A percentile compares a stretch with the other conserved stretches of the same genome.
Conservation (phyloP, 2,888 invertebrate genomes). For the Amphipoea oculea region DNA sequence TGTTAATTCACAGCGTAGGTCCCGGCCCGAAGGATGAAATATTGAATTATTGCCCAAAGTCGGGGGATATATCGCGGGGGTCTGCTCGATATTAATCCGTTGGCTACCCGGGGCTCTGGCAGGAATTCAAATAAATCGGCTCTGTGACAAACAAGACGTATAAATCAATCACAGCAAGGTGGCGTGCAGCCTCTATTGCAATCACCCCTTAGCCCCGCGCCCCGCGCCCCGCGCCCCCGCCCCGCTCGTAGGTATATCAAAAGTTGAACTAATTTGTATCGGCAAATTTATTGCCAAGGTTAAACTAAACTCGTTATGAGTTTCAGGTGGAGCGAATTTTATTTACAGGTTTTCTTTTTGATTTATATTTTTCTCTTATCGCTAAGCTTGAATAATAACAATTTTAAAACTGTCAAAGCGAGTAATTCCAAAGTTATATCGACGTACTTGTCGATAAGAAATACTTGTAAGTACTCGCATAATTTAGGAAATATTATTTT, state of each 20-base stretch:
- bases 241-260: slow-evolving; percentile 74
- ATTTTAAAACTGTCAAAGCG: slow-evolving; percentile 59
- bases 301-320: slow-evolving; percentile 88
- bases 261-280: slow-evolving; percentile 87
- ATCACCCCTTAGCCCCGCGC: slow-evolving; percentile 72
- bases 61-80: slow-evolving; percentile 87
- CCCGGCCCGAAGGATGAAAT: slow-evolving; percentile 88
- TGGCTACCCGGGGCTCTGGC: slow-evolving; percentile 86
- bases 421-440: slow-evolving; percentile 53
- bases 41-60: slow-evolving; percentile 90
- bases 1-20: slow-evolving; percentile 89
- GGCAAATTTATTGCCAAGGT: slow-evolving; percentile 87
- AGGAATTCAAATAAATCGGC: slow-evolving; percentile 91
- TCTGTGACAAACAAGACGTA: slow-evolving; percentile 90
- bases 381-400: slow-evolving; percentile 57
- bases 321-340: slow-evolving; percentile 83
- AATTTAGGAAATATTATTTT: slow-evolving; percentile 31
- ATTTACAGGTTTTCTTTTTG: slow-evolving; percentile 81
- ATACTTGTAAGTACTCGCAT: slow-evolving; percentile 30
- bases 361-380: slow-evolving; percentile 78
- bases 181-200: slow-evolving; percentile 89
- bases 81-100: slow-evolving; percentile 90
- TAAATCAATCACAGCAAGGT: slow-evolving; percentile 90
- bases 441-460: slow-evolving; percentile 51
- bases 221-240: slow-evolving; percentile 61